A percentile compares a stretch with the other conserved stretches of the same genome.
These are phyloP conservation scores for Rhadina sibilatrix DNA, from an alignment of 2,113 vertebrate genomes.

Conservation along the genomic window DNA sequence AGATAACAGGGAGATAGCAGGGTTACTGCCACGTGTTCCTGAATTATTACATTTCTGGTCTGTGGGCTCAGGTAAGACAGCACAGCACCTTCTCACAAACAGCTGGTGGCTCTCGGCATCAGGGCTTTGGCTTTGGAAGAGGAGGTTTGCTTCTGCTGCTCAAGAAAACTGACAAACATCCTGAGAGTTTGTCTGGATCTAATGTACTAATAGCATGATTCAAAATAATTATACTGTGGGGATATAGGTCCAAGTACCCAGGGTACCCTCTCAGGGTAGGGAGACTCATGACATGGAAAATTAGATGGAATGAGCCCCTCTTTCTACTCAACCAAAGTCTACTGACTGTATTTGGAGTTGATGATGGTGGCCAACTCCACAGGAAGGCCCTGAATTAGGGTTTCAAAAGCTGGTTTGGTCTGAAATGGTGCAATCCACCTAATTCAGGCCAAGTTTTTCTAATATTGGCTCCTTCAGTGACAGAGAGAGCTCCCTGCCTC, in stretches of 20 bases:
- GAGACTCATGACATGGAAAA: neutral
- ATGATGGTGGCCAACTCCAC: neutral
- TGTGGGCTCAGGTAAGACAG: neutral
- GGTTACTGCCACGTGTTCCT: neutral
- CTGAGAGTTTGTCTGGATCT: neutral
- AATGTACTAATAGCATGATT: neutral
- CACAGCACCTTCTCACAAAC: neutral
- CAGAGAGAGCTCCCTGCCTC: neutral
- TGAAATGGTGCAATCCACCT: neutral
- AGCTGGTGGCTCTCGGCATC: neutral
- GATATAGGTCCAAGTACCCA: neutral
- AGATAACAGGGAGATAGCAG: neutral
- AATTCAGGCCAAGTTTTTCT: neutral
- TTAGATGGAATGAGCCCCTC: accelerated
- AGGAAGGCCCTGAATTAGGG: neutral
- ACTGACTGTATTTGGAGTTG: neutral
- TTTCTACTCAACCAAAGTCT: neutral
- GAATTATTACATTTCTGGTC: neutral
- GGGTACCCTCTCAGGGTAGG: neutral
- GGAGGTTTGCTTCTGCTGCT: neutral
- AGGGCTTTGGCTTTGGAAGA: neutral
- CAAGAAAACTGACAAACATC: neutral
- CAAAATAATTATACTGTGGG: neutral
- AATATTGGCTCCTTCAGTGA: neutral
- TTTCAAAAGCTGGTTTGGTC: neutral